A percentile compares a stretch with the other conserved stretches of the same genome.
phyloP scores from a whole-genome alignment of 2,113 vertebrate genomes.

The Chamaea fasciata region DNA sequence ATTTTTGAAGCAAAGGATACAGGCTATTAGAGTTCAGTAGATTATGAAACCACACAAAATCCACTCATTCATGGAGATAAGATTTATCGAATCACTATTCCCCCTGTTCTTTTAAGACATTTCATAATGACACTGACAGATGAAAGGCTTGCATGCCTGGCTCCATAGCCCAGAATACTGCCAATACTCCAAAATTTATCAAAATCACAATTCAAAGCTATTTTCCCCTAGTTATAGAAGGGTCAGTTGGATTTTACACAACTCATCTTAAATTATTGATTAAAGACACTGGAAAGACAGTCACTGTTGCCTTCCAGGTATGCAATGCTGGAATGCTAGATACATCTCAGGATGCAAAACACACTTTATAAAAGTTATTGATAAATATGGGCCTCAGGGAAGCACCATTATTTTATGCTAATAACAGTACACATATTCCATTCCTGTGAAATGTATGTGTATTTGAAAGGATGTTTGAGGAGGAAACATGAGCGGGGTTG shows the following conservation, averaged over 20 bases:
- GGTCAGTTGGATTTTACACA: conserved; percentile 38
- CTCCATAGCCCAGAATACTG: conserved; percentile 2
- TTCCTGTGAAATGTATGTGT: background rate
- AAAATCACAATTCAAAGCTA: conserved; percentile 51
- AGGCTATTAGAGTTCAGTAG: conserved; percentile 29
- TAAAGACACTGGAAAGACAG: conserved; percentile 17
- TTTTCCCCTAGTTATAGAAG: conserved; percentile 23
- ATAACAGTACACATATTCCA: background rate
- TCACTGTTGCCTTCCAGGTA: background rate
- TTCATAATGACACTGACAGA: conserved; percentile 41
- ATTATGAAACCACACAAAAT: conserved; percentile 13
- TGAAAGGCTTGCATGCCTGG: background rate
- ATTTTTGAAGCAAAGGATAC: background rate
- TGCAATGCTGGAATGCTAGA: background rate
- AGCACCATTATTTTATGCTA: background rate
- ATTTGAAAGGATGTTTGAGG: background rate
- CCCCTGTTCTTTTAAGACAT: background rate
- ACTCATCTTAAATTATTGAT: conserved; percentile 6
- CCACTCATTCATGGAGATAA: conserved; percentile 20
- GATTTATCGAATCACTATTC: background rate
- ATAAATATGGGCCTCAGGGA: background rate
- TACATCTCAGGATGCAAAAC: background rate
- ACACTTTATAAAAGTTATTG: background rate
- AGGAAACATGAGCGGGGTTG: background rate
- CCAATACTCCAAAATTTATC: conserved; percentile 36